Conservation (phyloP, 2,888 invertebrate species). For the Acleris laterana region DNA sequence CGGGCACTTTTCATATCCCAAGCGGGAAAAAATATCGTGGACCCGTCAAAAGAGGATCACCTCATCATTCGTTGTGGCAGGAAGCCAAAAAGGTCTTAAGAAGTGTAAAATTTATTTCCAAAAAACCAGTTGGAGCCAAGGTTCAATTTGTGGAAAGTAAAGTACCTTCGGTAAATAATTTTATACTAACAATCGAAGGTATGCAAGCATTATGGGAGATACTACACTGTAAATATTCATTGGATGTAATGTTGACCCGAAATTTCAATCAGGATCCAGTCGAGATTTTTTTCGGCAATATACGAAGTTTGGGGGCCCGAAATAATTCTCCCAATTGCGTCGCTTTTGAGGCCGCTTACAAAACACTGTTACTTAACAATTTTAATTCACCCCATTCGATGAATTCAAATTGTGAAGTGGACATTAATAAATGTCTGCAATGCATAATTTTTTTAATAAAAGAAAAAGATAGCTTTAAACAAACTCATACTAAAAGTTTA, state of each 20-base stretch:
- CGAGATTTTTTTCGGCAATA: slow-evolving; percentile 48
- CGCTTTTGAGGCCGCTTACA: too few species aligned
- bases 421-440: slow-evolving; percentile 33
- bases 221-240: slow-evolving; percentile 40
- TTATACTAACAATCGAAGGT: slow-evolving; percentile 49
- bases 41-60: slow-evolving; percentile 25
- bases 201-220: slow-evolving; percentile 43
- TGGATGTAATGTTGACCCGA: slow-evolving; percentile 42
- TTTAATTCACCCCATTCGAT: slow-evolving; percentile 7
- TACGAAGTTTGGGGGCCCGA: slow-evolving; percentile 45
- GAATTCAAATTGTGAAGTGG: slow-evolving; percentile 42
- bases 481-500: not conserved
- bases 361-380: too few species aligned
- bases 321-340: too few species aligned
- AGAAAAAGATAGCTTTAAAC: slow-evolving; percentile 10
- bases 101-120: slow-evolving; percentile 34
- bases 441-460: slow-evolving; percentile 36
- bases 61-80: slow-evolving; percentile 37
- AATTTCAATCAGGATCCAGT: slow-evolving; percentile 47
- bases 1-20: slow-evolving; percentile 3
- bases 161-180: slow-evolving; percentile 44
- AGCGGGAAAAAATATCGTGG: slow-evolving; percentile 30
- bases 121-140: slow-evolving; percentile 19
- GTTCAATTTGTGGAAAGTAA: slow-evolving; percentile 38
- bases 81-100: slow-evolving; percentile 34